Base-by-base conservation (phyloP, 2,797 vertebrate genomes). In the Chaetophractus vellerosus region DNA sequence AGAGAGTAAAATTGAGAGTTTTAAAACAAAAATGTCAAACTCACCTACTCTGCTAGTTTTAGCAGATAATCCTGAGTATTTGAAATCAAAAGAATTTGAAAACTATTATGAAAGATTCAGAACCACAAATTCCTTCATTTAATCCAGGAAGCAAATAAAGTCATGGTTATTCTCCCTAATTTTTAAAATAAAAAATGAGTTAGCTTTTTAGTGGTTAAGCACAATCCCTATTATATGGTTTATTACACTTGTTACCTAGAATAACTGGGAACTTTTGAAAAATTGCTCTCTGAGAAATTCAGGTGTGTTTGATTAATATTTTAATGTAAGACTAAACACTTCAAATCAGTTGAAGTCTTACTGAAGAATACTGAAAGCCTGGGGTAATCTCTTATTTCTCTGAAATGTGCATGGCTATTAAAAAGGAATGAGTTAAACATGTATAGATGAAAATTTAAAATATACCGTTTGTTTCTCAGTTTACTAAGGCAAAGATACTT, bases 131-230 rank as follows among this genome's bases (percentile, higher is more conserved):
- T 41, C 33, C 82, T 95, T 80, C 69, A 16, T 82, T 91, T 91
- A 93, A 78, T 55, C 57, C 36, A 50, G 92, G 74, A 92, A 89
- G 12, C 75, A 91, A 79, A 18, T 21, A 66, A 92, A 91, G 82
- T 71, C 15, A 82, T 7, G 18, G 50, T 15, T 33, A 90, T 45
- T 92, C 48, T 50, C 19, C 74, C 66, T 87, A 41, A 71, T 84
- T 80, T 95, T 84, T 81, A 80, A 95, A 93, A 93, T 71, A 19
- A 64, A 94, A 76, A 63, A 38, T 41, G 72, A 90, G 66, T 88
- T 68, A 24, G 52, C 69, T 82, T 93, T 96, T 4, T 50, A 41
- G 24, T 85, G 31, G 90, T 61, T 72, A 81, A 85, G 36, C 55
- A 64, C 5, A 57, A 33, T 78, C 26, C 36, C 55, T 41, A 10